phyloP scores from a whole-genome alignment of 2,113 vertebrate genomes.

The Heterotis niloticus region DNA sequence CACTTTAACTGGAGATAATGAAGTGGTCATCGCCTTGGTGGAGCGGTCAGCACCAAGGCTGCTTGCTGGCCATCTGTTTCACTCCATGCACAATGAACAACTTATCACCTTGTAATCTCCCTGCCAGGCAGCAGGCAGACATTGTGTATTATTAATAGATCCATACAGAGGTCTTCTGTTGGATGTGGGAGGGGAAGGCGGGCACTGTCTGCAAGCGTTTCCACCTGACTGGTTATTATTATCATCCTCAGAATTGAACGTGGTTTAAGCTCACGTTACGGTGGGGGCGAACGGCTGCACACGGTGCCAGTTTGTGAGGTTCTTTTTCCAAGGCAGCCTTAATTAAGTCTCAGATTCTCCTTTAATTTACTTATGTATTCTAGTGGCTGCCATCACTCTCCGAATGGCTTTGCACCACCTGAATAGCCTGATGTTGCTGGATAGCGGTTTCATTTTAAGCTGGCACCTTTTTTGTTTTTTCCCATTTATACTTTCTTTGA shows the following conservation, averaged over 20 bases:
- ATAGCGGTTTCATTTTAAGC: conserved; percentile 49
- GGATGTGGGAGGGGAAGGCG: neutral
- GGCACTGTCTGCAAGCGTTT: neutral
- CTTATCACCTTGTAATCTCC: conserved; percentile 63
- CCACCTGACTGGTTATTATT: neutral
- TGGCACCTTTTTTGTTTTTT: conserved; percentile 36
- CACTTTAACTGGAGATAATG: conserved; percentile 46
- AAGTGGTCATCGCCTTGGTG: conserved; percentile 68
- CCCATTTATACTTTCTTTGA: no score
- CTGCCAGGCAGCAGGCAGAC: conserved; percentile 47
- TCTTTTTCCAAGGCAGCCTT: conserved; percentile 59
- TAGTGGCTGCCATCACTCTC: conserved; percentile 54
- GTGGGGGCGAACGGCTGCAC: conserved; percentile 6
- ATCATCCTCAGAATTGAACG: neutral
- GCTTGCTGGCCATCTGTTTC: conserved; percentile 70
- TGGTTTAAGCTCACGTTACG: neutral
- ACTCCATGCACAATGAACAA: conserved; percentile 61
- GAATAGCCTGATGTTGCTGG: conserved; percentile 25
- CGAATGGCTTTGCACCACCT: conserved; percentile 40
- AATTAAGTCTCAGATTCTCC: conserved; percentile 65
- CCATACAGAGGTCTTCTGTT: neutral
- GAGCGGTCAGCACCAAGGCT: conserved; percentile 66
- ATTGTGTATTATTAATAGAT: neutral
- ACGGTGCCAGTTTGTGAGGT: conserved; percentile 58
- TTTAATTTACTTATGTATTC: conserved; percentile 64